Percentiles rank a stretch among this genome's conserved stretches.
phyloP scores from a whole-genome alignment of 2,113 vertebrate genomes.

The Plecotus auritus region DNA sequence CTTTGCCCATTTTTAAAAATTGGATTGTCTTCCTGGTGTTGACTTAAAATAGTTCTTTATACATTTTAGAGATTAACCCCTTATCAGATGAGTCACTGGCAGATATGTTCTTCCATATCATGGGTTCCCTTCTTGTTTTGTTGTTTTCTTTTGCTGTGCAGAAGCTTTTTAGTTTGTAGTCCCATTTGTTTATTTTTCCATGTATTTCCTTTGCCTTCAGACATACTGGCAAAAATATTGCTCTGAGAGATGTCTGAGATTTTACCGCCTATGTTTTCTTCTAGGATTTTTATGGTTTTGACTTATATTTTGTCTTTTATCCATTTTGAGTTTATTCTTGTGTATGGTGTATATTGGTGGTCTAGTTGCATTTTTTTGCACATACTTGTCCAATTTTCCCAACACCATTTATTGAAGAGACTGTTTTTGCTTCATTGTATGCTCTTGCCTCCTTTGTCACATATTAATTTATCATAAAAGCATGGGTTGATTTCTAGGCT shows the following conservation, averaged over 20 bases:
- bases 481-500: not conserved
- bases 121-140: not conserved
- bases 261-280: not conserved
- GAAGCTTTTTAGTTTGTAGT: not conserved
- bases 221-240: not conserved
- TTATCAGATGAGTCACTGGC: not conserved
- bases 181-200: not conserved
- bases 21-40: not conserved
- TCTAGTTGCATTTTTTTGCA: not conserved
- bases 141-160: not conserved
- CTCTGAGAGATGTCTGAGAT: not conserved
- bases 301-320: not conserved
- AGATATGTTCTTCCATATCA: not conserved
- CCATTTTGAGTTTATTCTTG: not conserved
- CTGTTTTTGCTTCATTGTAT: not conserved
- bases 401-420: not conserved
- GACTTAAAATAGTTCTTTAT: not conserved
- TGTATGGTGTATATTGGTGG: not conserved
- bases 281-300: not conserved
- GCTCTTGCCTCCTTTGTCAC: not conserved
- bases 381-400: not conserved
- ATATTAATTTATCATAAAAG: not conserved
- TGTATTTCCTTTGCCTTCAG: not conserved
- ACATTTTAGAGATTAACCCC: not conserved
- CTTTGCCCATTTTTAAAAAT: not conserved